Evolutionary conservation across 2,113 vertebrate species (phyloP).

Genomic region (Corythoichthys intestinalis): DNA sequence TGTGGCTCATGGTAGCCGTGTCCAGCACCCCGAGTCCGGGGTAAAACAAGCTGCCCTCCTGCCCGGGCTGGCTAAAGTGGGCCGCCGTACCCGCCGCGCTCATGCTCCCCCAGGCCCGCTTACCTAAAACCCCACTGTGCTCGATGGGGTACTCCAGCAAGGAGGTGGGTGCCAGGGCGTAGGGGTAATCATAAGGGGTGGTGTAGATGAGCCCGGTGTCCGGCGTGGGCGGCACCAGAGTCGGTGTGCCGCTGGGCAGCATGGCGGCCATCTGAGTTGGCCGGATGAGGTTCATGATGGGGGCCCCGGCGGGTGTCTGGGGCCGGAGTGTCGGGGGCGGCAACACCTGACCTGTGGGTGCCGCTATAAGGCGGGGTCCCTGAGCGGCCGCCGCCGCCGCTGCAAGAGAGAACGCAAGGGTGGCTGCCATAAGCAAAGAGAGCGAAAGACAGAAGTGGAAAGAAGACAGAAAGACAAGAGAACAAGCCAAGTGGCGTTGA

Average conservation of each 20-base stretch:
- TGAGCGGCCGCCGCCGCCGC: slow-evolving; percentile 78
- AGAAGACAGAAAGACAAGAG: slow-evolving; percentile 44
- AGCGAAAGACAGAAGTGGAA: slow-evolving; percentile 56
- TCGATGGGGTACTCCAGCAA: slow-evolving; percentile 83
- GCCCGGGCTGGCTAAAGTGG: slow-evolving; percentile 71
- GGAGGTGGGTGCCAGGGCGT: slow-evolving; percentile 79
- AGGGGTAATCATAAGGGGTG: slow-evolving; percentile 79
- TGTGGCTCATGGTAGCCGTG: slow-evolving; percentile 66
- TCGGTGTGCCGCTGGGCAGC: slow-evolving; percentile 76
- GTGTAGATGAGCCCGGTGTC: slow-evolving; percentile 80
- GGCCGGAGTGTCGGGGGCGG: slow-evolving; percentile 68
- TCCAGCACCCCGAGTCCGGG: slow-evolving; percentile 70
- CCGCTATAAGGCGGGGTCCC: slow-evolving; percentile 74
- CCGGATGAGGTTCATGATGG: slow-evolving; percentile 80
- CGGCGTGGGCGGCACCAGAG: slow-evolving; percentile 73
- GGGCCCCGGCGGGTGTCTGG: slow-evolving; percentile 69
- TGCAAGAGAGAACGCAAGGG: slow-evolving; percentile 85
- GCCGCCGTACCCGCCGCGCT: slow-evolving; percentile 57
- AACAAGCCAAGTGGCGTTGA: slow-evolving; percentile 46
- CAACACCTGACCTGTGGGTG: slow-evolving; percentile 71
- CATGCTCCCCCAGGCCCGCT: slow-evolving; percentile 75
- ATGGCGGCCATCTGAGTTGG: slow-evolving; percentile 76
- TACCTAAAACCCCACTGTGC: slow-evolving; percentile 81
- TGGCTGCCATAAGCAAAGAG: slow-evolving; percentile 77
- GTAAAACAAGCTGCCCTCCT: slow-evolving; percentile 75